Base-by-base conservation (phyloP, 1,140 invertebrate species). In the Diabrotica virgifera region DNA sequence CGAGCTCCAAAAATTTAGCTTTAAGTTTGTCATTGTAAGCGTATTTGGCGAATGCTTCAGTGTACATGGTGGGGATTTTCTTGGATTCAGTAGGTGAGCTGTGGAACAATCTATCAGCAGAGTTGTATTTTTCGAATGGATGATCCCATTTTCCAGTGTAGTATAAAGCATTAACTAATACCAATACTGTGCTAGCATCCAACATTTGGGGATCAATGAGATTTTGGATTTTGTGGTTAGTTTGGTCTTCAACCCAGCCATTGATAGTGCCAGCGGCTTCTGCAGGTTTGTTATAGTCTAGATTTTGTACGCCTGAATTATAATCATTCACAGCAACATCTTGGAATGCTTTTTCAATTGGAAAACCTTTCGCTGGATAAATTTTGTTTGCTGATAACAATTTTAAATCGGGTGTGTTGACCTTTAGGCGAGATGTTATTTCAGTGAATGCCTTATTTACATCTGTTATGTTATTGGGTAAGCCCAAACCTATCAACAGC, bases 141-240 rank as follows among this genome's bases (percentile, higher is more conserved):
- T 35, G 35, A 12, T 57, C 9, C 55, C 55, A 57, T 57, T 65
- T 52, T 11, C 62, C 72, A 36, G 92, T 93, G 78, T 95, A 95
- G 75, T 94, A 92, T 37, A 95, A 81, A n/a, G 90, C 90, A 79
- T 94, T 95, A 0, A 91, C 79, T 0, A 95, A 79, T 6, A 95
- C 82, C 13, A 92, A 63, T 59, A 78, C 83, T 69, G 85, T 87
- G 13, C 81, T 71, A 14, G 78, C 66, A 62, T 81, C 71, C 3
- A 90, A 77, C 64, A 78, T 79, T 71, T 82, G 84, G 73, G 77
- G 59, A 12, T 79, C 70, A 36, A 93, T 77, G 11, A 92, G 76
- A 72, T 91, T 77, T 63, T 83, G 83, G 62, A 93, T 90, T 77
- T 86, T 87, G 50, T 87, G 78, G 63, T 88, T 84, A 0, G 92